phyloP scores from a whole-genome alignment of 2,113 vertebrate genomes.

The Danionella cerebrum region DNA sequence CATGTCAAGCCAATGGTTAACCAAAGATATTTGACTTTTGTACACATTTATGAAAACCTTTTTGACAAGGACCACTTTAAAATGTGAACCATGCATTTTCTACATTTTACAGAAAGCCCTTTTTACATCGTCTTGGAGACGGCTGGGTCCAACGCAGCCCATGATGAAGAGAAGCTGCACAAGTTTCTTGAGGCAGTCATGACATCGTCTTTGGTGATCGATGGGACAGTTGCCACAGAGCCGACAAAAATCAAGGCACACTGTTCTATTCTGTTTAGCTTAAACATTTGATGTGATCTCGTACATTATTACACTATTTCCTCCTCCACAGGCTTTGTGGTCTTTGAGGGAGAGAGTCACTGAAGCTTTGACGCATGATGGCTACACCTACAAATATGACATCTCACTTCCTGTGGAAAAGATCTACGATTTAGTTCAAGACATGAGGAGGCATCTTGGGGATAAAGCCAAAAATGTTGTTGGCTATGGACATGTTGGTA shows the following conservation, averaged over 20 bases:
- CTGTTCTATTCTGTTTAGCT: background rate
- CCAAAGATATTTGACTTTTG: too few relatives aligned
- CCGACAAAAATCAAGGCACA: slow-evolving; percentile 77
- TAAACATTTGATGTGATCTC: too few relatives aligned
- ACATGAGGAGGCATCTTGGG: slow-evolving; percentile 70
- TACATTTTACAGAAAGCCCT: slow-evolving; percentile 73
- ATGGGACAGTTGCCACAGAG: slow-evolving; percentile 82
- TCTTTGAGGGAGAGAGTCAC: slow-evolving; percentile 86
- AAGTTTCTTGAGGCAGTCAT: slow-evolving; percentile 73
- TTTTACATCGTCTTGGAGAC: slow-evolving; percentile 94
- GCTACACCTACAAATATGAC: slow-evolving; percentile 87
- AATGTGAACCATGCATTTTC: too few relatives aligned
- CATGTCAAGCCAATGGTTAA: too few relatives aligned
- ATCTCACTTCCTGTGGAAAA: slow-evolving; percentile 79
- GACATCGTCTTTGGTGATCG: slow-evolving; percentile 66
- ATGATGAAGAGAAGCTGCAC: slow-evolving; percentile 83
- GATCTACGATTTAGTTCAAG: slow-evolving; percentile 81
- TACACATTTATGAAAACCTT: too few relatives aligned
- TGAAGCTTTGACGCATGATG: slow-evolving; percentile 78
- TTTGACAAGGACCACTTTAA: background rate
- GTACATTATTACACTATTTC: too few relatives aligned
- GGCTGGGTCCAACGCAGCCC: slow-evolving; percentile 70
- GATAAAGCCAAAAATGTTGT: slow-evolving; percentile 73
- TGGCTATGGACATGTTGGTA: slow-evolving; percentile 91
- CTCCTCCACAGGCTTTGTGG: slow-evolving; percentile 71